phyloP scores from a whole-genome alignment of 2,888 invertebrate genomes.

The Orthosia gracilis region DNA sequence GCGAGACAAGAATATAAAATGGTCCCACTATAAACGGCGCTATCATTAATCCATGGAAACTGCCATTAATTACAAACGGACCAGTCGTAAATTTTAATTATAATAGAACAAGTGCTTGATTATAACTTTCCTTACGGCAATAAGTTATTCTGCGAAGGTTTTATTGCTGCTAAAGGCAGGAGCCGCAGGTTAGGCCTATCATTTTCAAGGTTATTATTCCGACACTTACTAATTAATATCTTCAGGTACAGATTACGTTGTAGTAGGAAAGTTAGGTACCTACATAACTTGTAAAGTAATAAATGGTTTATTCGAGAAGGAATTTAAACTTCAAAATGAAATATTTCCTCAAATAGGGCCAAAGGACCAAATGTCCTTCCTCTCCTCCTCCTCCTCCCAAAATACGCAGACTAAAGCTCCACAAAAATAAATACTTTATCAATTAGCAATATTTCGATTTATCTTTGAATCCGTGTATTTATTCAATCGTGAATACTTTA shows the following conservation, averaged over 20 bases:
- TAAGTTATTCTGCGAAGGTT: slow-evolving; percentile 44
- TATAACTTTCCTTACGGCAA: slow-evolving; percentile 49
- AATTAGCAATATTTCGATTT: slow-evolving; percentile 72
- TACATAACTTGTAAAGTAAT: too few species aligned
- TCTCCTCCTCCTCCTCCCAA: background rate
- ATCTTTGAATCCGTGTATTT: slow-evolving; percentile 71
- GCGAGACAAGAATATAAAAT: slow-evolving; percentile 62
- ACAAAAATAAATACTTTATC: slow-evolving; percentile 65
- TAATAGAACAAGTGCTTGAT: slow-evolving; percentile 56
- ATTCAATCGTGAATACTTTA: slow-evolving; percentile 81
- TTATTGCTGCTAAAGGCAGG: slow-evolving; percentile 41
- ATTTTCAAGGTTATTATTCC: slow-evolving; percentile 23
- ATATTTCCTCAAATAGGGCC: background rate
- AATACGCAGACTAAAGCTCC: slow-evolving; percentile 31
- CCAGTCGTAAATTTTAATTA: slow-evolving; percentile 64
- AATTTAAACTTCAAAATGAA: background rate
- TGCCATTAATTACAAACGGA: slow-evolving; percentile 64
- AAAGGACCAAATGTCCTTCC: slow-evolving; percentile 6
- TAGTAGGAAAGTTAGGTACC: background rate
- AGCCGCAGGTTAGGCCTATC: slow-evolving; percentile 25
- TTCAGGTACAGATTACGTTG: background rate
- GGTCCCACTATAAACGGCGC: slow-evolving; percentile 60
- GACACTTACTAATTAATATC: slow-evolving; percentile 17
- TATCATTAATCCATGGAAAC: slow-evolving; percentile 64
- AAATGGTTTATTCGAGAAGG: background rate